Percentiles rank a stretch among this genome's conserved stretches.
These are phyloP conservation scores for Lepus americanus DNA, from an alignment of 2,113 vertebrate genomes.

Conservation along the genomic window DNA sequence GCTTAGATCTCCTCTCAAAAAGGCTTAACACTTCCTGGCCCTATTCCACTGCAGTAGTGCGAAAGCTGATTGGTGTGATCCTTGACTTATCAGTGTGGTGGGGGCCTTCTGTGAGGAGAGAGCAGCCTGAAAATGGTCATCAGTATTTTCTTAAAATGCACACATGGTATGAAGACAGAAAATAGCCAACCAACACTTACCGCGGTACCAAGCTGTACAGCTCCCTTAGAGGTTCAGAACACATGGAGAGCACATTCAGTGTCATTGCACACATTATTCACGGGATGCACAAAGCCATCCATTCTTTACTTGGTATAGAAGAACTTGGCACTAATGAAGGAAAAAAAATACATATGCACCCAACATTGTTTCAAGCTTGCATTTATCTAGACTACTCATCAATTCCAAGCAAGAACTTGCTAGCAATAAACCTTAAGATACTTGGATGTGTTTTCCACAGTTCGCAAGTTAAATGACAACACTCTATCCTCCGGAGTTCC, in stretches of 20 bases:
- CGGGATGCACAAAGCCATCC: conserved; percentile 20
- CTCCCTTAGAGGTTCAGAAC: conserved; percentile 4
- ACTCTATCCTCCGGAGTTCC: neutral
- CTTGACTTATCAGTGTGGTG: neutral
- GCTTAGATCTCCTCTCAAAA: neutral
- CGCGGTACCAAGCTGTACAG: neutral
- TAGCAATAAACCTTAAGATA: neutral
- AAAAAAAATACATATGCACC: neutral
- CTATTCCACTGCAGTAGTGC: neutral
- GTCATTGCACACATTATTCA: conserved; percentile 27
- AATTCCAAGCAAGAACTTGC: conserved; percentile 62
- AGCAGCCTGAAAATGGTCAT: neutral
- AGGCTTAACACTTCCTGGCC: neutral
- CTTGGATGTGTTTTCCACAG: neutral
- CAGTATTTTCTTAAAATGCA: neutral
- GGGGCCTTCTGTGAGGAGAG: neutral
- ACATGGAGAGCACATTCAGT: conserved; percentile 43
- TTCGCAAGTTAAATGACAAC: conserved; percentile 12
- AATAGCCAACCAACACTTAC: conserved; percentile 1
- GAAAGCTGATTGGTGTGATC: neutral
- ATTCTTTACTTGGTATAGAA: conserved; percentile 24
- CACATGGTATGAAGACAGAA: neutral
- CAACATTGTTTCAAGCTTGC: conserved; percentile 34
- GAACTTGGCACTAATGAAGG: conserved; percentile 37
- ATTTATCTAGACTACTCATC: neutral